Conservation (phyloP, 2,797 vertebrate genomes). For the Protosalanx chinensis region DNA sequence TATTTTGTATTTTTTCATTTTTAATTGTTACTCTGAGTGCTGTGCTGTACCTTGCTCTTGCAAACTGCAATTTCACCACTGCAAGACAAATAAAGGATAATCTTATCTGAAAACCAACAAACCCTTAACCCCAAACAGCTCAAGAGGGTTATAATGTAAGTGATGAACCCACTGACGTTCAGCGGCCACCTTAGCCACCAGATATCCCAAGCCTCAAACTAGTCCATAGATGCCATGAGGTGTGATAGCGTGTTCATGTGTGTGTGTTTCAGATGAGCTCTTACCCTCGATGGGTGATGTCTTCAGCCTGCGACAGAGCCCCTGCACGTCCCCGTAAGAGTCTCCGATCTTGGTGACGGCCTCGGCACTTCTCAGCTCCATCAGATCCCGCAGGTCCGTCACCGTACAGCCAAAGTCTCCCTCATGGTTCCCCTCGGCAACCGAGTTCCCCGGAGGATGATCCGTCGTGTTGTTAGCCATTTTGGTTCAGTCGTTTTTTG, state of each 20-base stretch:
- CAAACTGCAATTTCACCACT: too few species aligned
- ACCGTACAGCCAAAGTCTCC: constrained; percentile 85
- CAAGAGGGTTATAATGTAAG: too few species aligned
- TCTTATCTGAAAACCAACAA: too few species aligned
- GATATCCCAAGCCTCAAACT: too few species aligned
- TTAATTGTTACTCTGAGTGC: too few species aligned
- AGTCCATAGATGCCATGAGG: neutral
- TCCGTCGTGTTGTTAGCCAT: constrained; percentile 89
- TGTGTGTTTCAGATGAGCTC: constrained; percentile 4
- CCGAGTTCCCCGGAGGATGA: constrained; percentile 84
- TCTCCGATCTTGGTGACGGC: constrained; percentile 79
- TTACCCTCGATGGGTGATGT: constrained; percentile 92
- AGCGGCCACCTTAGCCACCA: too few species aligned
- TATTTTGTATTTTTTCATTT: too few species aligned
- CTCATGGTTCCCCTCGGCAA: constrained; percentile 80
- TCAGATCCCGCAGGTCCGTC: constrained; percentile 82
- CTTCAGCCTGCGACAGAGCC: constrained; percentile 85
- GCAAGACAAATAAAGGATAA: too few species aligned
- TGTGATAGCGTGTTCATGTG: neutral
- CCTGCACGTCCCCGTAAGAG: constrained; percentile 80
- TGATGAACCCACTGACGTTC: too few species aligned
- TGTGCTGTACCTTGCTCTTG: too few species aligned
- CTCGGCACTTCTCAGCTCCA: constrained; percentile 87
- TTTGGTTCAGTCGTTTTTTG: constrained; percentile 28
- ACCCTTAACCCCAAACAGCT: too few species aligned